phyloP scores from a whole-genome alignment of 2,888 invertebrate genomes.

The Calliphora vomitoria region DNA sequence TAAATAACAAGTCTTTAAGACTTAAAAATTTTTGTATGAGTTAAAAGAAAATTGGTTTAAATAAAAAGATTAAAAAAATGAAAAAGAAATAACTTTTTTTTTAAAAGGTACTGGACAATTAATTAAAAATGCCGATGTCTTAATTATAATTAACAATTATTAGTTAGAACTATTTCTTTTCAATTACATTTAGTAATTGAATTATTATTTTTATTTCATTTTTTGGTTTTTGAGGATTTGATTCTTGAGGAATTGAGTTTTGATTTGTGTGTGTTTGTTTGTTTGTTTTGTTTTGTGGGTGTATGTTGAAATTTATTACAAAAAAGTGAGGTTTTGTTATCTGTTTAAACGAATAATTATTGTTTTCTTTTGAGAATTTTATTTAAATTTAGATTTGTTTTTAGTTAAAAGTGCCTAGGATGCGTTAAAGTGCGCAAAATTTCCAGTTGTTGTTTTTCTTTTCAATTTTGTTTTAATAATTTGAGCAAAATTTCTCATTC shows the following conservation, averaged over 20 bases:
- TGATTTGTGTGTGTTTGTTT: constrained; percentile 14
- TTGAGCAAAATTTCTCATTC: constrained; percentile 52
- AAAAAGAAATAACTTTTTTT: constrained; percentile 30
- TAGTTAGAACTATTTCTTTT: constrained; percentile 45
- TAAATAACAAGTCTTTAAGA: constrained; percentile 68
- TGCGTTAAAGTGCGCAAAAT: constrained; percentile 57
- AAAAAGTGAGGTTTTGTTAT: constrained; percentile 4
- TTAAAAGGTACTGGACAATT: constrained; percentile 50
- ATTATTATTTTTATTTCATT: constrained; percentile 38
- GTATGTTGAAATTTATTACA: constrained; percentile 8
- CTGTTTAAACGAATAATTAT: neutral
- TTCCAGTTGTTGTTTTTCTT: constrained; percentile 2
- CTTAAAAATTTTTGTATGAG: constrained; percentile 28
- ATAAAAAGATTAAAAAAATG: constrained; percentile 22
- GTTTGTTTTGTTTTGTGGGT: constrained; percentile 18
- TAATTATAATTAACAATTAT: constrained; percentile 56
- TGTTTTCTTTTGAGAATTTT: too few relatives aligned
- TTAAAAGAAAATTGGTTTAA: constrained; percentile 34
- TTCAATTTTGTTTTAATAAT: constrained; percentile 31
- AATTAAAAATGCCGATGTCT: constrained; percentile 47
- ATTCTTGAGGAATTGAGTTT: constrained; percentile 11
- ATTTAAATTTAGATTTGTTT: constrained; percentile 35
- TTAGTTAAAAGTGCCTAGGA: constrained; percentile 46
- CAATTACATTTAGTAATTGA: constrained; percentile 27
- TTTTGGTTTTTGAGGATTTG: constrained; percentile 38